Percentiles rank a stretch among this genome's conserved stretches.
Conservation (phyloP, 1,140 invertebrate genomes). For the Dendroctonus valens region DNA sequence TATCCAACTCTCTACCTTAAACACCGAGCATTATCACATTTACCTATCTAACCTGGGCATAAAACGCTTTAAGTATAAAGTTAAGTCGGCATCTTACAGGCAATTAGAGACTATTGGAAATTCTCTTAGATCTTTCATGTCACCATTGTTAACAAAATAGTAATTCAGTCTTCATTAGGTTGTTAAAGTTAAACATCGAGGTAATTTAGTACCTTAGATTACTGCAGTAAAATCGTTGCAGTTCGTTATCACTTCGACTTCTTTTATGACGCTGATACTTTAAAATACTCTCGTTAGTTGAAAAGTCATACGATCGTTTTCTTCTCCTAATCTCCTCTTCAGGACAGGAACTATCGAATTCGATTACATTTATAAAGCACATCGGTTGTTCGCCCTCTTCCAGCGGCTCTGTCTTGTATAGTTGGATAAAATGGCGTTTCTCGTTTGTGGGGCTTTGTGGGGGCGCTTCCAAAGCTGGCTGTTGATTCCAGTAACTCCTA, state of each 20-base stretch:
- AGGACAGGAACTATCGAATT: conserved; percentile 20
- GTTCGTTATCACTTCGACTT: conserved; percentile 11
- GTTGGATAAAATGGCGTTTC: conserved; percentile 24
- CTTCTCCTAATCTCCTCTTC: conserved; percentile 17
- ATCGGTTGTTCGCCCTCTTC: conserved; percentile 9
- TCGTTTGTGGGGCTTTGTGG: not conserved
- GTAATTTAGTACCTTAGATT: conserved; percentile 18
- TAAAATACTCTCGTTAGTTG: not conserved
- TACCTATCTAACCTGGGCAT: no score
- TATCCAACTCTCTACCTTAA: no score
- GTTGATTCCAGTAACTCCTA: conserved; percentile 7
- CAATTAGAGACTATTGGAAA: no score
- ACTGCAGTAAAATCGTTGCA: conserved; percentile 16
- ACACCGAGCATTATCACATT: no score
- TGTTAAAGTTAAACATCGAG: not conserved
- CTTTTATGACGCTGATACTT: conserved; percentile 6
- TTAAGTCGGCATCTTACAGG: no score
- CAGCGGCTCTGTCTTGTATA: conserved; percentile 15
- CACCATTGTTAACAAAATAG: no score
- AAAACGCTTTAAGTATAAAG: no score
- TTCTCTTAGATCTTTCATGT: no score
- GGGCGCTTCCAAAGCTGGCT: not conserved
- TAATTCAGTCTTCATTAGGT: no score
- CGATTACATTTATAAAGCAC: conserved; percentile 22
- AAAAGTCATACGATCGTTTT: conserved; percentile 11